Evolutionary conservation across 1,140 invertebrate species (phyloP).

Genomic region (Drosophila albomicans): DNA sequence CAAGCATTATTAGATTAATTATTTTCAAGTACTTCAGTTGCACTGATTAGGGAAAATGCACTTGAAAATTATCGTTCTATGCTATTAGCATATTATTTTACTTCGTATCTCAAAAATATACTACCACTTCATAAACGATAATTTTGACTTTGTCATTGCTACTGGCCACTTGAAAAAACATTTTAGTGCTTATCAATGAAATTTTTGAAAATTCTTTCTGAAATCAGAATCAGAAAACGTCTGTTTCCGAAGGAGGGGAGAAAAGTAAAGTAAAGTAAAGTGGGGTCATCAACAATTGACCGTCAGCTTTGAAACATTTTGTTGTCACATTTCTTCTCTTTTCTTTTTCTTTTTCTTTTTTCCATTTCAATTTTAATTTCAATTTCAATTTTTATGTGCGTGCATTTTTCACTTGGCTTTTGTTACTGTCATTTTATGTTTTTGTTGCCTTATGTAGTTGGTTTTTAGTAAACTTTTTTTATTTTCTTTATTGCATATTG

Average conservation of each 20-base stretch:
- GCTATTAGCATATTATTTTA: conserved; percentile 11
- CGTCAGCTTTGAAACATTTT: conserved; percentile 29
- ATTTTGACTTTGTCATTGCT: conserved; percentile 29
- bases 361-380: conserved; percentile 31
- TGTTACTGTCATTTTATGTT: background rate
- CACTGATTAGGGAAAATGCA: conserved; percentile 5
- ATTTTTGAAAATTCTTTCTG: background rate
- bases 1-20: background rate
- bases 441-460: conserved; percentile 5
- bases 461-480: conserved; percentile 7
- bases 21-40: conserved; percentile 1
- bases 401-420: conserved; percentile 42
- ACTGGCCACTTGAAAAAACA: conserved; percentile 20
- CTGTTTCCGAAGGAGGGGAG: background rate
- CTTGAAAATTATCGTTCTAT: background rate
- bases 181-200: conserved; percentile 29
- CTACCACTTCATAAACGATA: conserved; percentile 16
- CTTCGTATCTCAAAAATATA: conserved; percentile 11
- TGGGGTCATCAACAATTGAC: conserved; percentile 29
- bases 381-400: conserved; percentile 43
- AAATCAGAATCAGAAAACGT: background rate
- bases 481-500: conserved; percentile 40
- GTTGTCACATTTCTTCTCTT: conserved; percentile 6
- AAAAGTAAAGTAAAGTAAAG: background rate
- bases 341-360: conserved; percentile 1